phyloP scores from a whole-genome alignment of 2,113 vertebrate genomes.

The Hipposideros armiger region DNA sequence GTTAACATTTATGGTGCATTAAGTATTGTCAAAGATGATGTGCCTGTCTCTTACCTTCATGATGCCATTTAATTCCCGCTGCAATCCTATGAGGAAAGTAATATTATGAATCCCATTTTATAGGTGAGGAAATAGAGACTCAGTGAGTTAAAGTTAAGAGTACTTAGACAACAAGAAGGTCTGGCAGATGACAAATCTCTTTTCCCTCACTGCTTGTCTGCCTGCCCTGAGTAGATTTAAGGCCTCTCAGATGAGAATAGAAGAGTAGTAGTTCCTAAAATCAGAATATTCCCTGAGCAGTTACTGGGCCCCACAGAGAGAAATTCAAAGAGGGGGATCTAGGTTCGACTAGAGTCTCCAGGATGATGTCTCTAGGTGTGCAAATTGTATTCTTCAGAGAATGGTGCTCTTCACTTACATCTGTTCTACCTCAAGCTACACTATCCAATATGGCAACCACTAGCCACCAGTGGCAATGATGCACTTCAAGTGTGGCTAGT shows the following conservation, averaged over 20 bases:
- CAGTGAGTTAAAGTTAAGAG: neutral
- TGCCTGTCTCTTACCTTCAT: neutral
- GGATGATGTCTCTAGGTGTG: neutral
- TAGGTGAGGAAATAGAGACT: neutral
- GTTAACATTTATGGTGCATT: neutral
- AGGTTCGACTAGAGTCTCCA: neutral
- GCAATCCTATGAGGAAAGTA: neutral
- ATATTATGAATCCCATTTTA: conserved; percentile 19
- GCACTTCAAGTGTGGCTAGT: neutral
- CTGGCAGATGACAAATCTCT: neutral
- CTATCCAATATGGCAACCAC: neutral
- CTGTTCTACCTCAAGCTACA: neutral
- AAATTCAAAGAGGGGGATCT: neutral
- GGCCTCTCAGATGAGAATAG: neutral
- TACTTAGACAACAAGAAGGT: neutral
- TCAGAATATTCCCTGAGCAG: neutral
- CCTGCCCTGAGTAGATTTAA: neutral
- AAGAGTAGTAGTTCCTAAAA: neutral
- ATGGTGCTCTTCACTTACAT: neutral
- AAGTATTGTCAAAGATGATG: neutral
- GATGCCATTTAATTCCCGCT: neutral
- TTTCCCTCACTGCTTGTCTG: neutral
- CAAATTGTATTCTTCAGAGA: neutral
- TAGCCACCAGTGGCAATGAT: neutral
- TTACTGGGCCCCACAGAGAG: neutral